Evolutionary conservation across 2,888 invertebrate genomes (phyloP), one percentile per base, ranked within the genome.

Genomic region (Acleris laterana): DNA sequence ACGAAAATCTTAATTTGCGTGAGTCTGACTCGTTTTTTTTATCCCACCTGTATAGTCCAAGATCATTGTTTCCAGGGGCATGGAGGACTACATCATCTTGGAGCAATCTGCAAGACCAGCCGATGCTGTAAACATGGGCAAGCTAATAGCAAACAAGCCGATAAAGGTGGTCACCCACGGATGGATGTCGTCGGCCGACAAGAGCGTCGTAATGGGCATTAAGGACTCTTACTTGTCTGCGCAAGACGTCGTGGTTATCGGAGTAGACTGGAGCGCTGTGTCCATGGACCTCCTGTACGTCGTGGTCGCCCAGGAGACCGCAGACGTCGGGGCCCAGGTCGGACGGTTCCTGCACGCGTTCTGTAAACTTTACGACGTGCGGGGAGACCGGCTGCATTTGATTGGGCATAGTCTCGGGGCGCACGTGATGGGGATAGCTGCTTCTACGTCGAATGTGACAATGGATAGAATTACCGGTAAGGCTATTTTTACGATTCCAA

Each of bases 131-230:
- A 19, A 38, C 6, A 57, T 73, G 25, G 57, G 63, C 4, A 28
- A 72, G 7, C 69, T 74, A 13, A 72, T 79, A n/a, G 65, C 72
- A 9, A 69, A 69, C 6, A 63, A 60, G 61, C 78, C 87, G 7
- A 81, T 91, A 3, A 94, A 93, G 80, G 79, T 93, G 48, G 77
- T 94, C n/a, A 93, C 93, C 1, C 94, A 94, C 68, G 89, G 89
- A 7, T 94, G 93, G 93, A 82, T 81, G 75, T 93, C 93, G 1
- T 84, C 85, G 32, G 89, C 84, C 1, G 80, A 84, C 46, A 77
- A 77, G 53, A 73, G 81, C 49, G 79, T 84, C 7, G 87, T 89
- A 49, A 69, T 81, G 1, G 62, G 68, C 9, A 87, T 94, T 13
- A 93, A 88, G 74, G 74, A 92, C 68, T 88, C 88, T 3, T 93